Percentiles rank a stretch among this genome's conserved stretches.
Conservation (phyloP, 2,888 invertebrate species). For the Leptothorax acervorum region DNA sequence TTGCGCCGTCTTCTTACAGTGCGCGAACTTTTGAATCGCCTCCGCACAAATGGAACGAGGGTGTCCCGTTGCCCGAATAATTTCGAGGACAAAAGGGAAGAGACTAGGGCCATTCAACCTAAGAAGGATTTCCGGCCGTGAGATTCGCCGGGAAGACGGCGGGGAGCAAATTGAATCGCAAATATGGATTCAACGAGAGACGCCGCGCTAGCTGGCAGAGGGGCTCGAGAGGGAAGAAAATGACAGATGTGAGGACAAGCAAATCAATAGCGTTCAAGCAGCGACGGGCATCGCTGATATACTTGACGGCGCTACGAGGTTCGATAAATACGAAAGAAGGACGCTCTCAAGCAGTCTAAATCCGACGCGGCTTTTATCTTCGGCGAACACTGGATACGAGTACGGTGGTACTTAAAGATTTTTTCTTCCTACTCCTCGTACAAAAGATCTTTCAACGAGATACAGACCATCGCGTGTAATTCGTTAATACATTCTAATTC, state of each 20-base stretch:
- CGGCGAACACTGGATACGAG: background rate
- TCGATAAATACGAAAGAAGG: constrained; percentile 26
- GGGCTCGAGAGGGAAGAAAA: constrained; percentile 51
- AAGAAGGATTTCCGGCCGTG: constrained; percentile 61
- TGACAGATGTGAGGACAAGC: constrained; percentile 53
- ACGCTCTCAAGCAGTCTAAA: background rate
- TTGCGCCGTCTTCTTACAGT: background rate
- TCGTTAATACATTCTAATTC: background rate
- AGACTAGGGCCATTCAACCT: constrained; percentile 46
- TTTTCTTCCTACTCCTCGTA: background rate
- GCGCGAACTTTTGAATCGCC: background rate
- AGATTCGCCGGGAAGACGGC: constrained; percentile 29
- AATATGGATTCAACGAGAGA: constrained; percentile 60
- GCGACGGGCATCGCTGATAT: constrained; percentile 39
- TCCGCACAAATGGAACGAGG: background rate
- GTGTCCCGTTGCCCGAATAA: constrained; percentile 25
- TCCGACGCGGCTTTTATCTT: constrained; percentile 3
- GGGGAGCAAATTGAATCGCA: constrained; percentile 67
- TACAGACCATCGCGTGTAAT: background rate
- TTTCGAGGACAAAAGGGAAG: constrained; percentile 51
- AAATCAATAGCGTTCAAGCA: constrained; percentile 46
- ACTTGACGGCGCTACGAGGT: constrained; percentile 16
- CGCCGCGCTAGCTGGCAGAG: constrained; percentile 31
- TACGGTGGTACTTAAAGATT: background rate
- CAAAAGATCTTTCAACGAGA: background rate